Conservation (phyloP, 1,140 invertebrate genomes). For the Propsilocerus akamusi region DNA sequence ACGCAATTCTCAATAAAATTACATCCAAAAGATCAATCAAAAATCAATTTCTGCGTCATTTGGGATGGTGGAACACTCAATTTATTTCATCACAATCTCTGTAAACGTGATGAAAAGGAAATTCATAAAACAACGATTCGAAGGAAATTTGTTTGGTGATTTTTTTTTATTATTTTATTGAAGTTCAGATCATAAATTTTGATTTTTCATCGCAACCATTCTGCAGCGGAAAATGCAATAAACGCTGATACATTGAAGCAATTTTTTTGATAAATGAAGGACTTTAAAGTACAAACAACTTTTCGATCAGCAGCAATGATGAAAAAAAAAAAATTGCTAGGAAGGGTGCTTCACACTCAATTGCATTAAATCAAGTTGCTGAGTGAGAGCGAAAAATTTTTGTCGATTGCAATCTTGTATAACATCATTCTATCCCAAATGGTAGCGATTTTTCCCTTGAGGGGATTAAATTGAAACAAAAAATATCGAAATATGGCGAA, state of each 20-base stretch:
- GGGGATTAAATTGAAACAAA: not conserved
- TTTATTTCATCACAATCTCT: no score
- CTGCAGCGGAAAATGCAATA: not conserved
- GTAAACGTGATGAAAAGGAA: no score
- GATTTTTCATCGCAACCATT: conserved; percentile 3
- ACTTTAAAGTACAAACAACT: not conserved
- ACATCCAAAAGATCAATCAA: no score
- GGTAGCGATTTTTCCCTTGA: not conserved
- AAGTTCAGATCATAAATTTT: not conserved
- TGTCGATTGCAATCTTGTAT: conserved; percentile 1
- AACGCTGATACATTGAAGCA: not conserved
- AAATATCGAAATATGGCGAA: not conserved
- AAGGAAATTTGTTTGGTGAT: conserved; percentile 2
- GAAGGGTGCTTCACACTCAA: conserved; percentile 2
- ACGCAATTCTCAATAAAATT: no score
- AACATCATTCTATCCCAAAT: not conserved
- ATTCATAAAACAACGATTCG: not conserved
- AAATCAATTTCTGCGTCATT: no score
- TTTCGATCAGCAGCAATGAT: not conserved
- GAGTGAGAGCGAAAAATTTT: conserved; percentile 1
- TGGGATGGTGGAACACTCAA: no score
- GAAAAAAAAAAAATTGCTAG: not conserved
- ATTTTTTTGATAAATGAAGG: not conserved
- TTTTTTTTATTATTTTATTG: not conserved
- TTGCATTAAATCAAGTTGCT: conserved; percentile 3